Percentiles rank a stretch among this genome's conserved stretches.
These are phyloP conservation scores for Coregonus sp. DNA, from an alignment of 2,797 vertebrate species.

Conservation along the genomic window DNA sequence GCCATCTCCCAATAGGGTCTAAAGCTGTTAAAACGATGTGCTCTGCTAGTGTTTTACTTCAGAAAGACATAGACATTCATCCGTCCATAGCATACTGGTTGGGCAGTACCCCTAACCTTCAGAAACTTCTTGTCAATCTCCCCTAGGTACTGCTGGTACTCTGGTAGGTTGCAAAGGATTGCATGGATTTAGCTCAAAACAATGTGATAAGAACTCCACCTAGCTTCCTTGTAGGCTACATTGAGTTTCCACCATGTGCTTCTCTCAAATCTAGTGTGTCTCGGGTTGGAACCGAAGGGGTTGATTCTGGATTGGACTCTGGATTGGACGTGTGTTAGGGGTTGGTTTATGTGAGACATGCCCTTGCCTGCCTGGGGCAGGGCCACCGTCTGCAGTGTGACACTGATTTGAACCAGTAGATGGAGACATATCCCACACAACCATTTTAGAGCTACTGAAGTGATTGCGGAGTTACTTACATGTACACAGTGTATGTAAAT, in stretches of 20 bases:
- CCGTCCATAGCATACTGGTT: background rate
- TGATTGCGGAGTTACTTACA: constrained; percentile 31
- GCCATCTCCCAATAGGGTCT: no score
- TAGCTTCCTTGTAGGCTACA: background rate
- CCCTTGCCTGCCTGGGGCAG: background rate
- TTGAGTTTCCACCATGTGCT: background rate
- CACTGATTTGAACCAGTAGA: constrained; percentile 50
- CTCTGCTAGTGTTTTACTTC: background rate
- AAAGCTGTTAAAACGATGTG: background rate
- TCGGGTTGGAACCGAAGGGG: constrained; percentile 18
- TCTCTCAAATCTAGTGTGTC: constrained; percentile 22
- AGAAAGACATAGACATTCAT: background rate
- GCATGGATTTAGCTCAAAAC: background rate
- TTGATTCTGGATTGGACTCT: constrained; percentile 1
- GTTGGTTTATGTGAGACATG: background rate
- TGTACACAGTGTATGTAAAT: constrained; percentile 60
- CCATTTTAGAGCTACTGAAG: constrained; percentile 8
- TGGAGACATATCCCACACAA: constrained; percentile 52
- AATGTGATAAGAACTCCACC: background rate
- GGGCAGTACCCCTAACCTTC: background rate
- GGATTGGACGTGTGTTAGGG: background rate
- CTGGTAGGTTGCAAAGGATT: background rate
- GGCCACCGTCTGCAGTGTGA: constrained; percentile 35
- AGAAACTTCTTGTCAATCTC: no score
- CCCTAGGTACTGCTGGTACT: background rate